These are phyloP conservation scores for Goniozus legneri DNA, from an alignment of 1,140 invertebrate genomes.

Conservation along the genomic window DNA sequence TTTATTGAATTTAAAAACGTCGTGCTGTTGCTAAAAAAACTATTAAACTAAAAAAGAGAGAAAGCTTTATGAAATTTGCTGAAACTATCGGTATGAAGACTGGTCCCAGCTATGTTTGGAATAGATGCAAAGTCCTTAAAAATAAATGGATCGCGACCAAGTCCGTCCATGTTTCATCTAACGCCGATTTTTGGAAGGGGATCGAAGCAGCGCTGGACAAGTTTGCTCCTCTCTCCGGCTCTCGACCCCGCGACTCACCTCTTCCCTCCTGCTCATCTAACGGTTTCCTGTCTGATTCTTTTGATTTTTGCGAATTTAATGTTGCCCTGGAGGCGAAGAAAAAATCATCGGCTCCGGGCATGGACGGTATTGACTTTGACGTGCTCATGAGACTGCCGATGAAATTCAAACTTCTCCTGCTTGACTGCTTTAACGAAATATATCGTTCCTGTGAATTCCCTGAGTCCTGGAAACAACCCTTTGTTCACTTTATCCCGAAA, in stretches of 20 bases:
- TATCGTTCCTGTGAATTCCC: not conserved
- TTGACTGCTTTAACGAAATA: not conserved
- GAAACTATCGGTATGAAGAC: not conserved
- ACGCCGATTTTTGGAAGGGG: not conserved
- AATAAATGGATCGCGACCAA: not conserved
- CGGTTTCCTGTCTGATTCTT: slow-evolving; percentile 1
- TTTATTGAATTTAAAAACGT: slow-evolving; percentile 1
- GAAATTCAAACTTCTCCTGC: not conserved
- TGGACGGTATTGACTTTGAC: slow-evolving; percentile 10
- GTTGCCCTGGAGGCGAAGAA: not conserved
- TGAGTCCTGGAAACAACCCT: not conserved
- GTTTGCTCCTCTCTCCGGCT: not conserved
- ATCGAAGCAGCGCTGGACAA: not conserved
- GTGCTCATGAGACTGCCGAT: not conserved
- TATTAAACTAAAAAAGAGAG: not conserved
- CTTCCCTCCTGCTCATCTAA: slow-evolving; percentile 2
- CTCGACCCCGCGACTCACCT: not conserved
- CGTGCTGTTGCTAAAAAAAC: not conserved
- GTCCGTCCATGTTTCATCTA: not conserved
- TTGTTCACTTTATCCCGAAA: not conserved
- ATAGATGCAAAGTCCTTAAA: not conserved
- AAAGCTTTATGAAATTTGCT: not conserved
- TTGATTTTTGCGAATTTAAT: slow-evolving; percentile 10
- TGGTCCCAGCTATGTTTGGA: not conserved
- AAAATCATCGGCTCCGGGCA: slow-evolving; percentile 2